Evolutionary conservation across 2,113 vertebrate species (phyloP).

Genomic region (Lasiurus borealis): DNA sequence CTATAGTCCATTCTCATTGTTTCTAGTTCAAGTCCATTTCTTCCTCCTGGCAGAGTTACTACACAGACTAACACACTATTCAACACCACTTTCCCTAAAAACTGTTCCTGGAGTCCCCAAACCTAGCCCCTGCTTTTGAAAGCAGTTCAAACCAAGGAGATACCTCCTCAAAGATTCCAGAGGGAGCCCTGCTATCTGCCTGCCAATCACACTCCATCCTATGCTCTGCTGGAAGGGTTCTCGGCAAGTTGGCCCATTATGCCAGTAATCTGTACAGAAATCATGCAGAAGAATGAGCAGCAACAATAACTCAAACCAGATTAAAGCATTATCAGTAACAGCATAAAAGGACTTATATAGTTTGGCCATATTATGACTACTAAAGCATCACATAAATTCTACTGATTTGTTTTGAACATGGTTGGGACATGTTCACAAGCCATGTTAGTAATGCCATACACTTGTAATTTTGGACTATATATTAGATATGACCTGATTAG

Average conservation of each 20-base stretch:
- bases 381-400: background rate
- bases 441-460: background rate
- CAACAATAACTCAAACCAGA: background rate
- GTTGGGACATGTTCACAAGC: background rate
- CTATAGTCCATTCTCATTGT: background rate
- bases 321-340: background rate
- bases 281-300: background rate
- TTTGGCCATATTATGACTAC: background rate
- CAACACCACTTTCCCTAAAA: background rate
- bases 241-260: background rate
- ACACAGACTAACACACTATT: background rate
- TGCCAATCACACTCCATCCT: background rate
- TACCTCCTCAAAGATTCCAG: background rate
- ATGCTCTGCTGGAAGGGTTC: background rate
- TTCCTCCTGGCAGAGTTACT: background rate
- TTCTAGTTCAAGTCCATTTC: background rate
- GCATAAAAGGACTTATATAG: background rate
- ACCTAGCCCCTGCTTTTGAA: background rate
- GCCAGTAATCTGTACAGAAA: constrained; percentile 1
- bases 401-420: background rate
- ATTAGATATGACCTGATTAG: background rate
- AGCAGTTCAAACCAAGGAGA: background rate
- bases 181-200: background rate
- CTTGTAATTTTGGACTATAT: background rate
- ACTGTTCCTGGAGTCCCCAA: background rate